A percentile compares a stretch with the other conserved stretches of the same genome.
Evolutionary conservation across 2,888 invertebrate species (phyloP).

Genomic region (Cephus spinipes): DNA sequence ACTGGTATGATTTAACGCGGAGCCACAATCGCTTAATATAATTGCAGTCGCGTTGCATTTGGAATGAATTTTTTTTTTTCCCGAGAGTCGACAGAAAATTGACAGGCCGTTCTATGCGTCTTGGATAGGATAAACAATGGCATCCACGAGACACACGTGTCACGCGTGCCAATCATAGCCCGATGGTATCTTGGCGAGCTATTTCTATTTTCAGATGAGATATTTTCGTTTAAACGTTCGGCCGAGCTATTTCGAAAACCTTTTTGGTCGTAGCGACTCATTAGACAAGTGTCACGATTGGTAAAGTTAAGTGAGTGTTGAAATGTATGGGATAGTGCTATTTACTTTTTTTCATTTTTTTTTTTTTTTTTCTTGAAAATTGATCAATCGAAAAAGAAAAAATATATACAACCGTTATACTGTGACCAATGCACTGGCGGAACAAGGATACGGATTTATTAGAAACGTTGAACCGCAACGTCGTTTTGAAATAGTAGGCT

Average conservation of each 20-base stretch:
- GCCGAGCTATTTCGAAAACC: slow-evolving; percentile 8
- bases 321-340: neutral
- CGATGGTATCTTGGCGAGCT: slow-evolving; percentile 35
- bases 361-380: neutral
- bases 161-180: slow-evolving; percentile 39
- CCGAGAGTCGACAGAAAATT: neutral
- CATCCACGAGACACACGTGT: slow-evolving; percentile 15
- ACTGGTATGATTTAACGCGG: neutral
- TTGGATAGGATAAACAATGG: neutral
- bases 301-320: slow-evolving; percentile 16
- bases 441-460: neutral
- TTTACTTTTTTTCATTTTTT: too few species aligned
- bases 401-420: too few species aligned
- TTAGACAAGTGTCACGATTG: slow-evolving; percentile 14
- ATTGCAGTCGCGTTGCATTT: neutral
- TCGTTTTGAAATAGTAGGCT: neutral
- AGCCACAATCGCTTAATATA: neutral
- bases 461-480: neutral
- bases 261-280: neutral
- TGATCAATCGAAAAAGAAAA: neutral
- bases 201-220: slow-evolving; percentile 25
- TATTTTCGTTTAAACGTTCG: slow-evolving; percentile 18
- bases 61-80: neutral
- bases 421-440: neutral
- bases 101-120: neutral